phyloP scores from a whole-genome alignment of 2,888 invertebrate species.

The Sarcophaga subvicina region DNA sequence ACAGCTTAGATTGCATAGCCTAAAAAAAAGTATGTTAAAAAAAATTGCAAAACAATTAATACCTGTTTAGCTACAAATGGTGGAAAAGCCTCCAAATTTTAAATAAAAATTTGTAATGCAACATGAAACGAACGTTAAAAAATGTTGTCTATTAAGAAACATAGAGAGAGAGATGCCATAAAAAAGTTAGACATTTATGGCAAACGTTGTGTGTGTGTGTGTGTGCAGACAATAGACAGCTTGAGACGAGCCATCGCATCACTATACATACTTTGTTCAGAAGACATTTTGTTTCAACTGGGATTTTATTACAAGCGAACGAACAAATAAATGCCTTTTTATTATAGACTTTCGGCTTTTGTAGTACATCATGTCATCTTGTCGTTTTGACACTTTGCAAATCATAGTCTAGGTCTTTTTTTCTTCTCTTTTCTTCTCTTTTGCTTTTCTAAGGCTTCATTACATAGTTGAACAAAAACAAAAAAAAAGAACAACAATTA shows the following conservation, averaged over 20 bases:
- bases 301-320: background rate
- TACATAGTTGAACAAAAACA: background rate
- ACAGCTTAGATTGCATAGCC: background rate
- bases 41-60: slow-evolving; percentile 31
- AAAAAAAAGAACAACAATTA: no score
- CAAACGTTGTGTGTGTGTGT: background rate
- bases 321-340: background rate
- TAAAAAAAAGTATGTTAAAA: background rate
- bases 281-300: background rate
- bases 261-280: no score
- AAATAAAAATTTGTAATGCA: slow-evolving; percentile 33
- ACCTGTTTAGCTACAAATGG: background rate
- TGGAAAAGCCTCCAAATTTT: slow-evolving; percentile 8
- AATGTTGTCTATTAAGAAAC: slow-evolving; percentile 13
- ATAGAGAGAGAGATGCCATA: background rate
- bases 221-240: background rate
- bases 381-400: slow-evolving; percentile 61
- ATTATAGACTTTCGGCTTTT: slow-evolving; percentile 11
- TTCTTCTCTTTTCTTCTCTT: background rate
- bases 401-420: slow-evolving; percentile 16
- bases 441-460: background rate
- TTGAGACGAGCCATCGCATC: background rate
- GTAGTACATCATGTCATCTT: slow-evolving; percentile 63
- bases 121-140: slow-evolving; percentile 40
- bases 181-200: background rate